Evolutionary conservation across 1,140 invertebrate species (phyloP).

Genomic region (Brevipalpus yothersi): DNA sequence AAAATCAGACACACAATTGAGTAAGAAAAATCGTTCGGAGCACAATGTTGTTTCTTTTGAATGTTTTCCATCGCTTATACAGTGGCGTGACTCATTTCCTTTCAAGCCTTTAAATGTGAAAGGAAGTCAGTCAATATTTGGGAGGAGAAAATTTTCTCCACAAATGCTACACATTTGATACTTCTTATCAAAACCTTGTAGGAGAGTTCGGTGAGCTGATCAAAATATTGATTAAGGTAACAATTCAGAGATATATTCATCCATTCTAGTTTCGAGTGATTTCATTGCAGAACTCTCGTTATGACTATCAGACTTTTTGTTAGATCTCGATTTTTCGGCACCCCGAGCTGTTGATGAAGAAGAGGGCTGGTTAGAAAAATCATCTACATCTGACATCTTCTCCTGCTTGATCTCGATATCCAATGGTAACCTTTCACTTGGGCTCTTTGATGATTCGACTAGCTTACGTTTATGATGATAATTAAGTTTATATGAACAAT

Average conservation of each 20-base stretch:
- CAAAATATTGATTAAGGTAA: neutral
- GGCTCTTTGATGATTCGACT: neutral
- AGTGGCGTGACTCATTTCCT: too few relatives aligned
- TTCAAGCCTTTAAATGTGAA: too few relatives aligned
- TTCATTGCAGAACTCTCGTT: neutral
- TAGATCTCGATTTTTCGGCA: neutral
- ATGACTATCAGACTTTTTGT: neutral
- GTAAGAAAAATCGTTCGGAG: too few relatives aligned
- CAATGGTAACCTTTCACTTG: neutral
- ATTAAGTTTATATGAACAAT: neutral
- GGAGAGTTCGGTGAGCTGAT: too few relatives aligned
- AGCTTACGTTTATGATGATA: slow-evolving; percentile 1
- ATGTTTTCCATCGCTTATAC: too few relatives aligned
- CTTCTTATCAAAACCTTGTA: too few relatives aligned
- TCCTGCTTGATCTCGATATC: neutral
- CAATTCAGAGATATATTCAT: neutral
- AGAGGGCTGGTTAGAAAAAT: neutral
- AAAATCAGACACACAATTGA: too few relatives aligned
- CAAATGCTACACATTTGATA: too few relatives aligned
- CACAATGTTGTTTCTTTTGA: too few relatives aligned
- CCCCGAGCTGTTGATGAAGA: neutral
- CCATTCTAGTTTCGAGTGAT: neutral
- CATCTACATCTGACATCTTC: neutral
- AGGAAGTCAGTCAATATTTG: too few relatives aligned
- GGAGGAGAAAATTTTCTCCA: too few relatives aligned